Base-by-base conservation (phyloP, 2,797 vertebrate species). In the Myotis pilosus region DNA sequence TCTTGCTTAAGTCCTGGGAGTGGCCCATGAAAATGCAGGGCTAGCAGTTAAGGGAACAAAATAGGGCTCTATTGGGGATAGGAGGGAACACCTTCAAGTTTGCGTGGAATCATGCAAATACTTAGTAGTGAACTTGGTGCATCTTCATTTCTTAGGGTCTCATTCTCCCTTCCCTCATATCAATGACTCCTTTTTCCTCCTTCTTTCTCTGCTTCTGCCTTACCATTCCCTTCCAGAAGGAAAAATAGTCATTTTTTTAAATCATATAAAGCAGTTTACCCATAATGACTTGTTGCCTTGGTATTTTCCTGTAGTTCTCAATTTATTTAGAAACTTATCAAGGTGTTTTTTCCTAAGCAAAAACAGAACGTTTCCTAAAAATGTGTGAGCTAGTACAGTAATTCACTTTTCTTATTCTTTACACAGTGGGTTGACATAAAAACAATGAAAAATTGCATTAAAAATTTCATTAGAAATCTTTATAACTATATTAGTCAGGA, bases 391-490 rank as follows among this genome's bases (percentile, higher is more conserved):
- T 49, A 30, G 38, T 38, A 51, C 11, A 60, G 44, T 71, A 41
- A 85, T 80, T 78, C 25, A 87, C 64, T 55, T 88, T 89, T 88
- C 57, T 94, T 22, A 62, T 84, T 93, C 51, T 92, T 93, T 83
- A 57, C 10, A 33, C 13, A 78, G 57, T 71, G 47, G 71, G 44
- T 75, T 92, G 92, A 72, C 72, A 76, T 80, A 81, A 87, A 86
- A 87, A 71, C 19, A 51, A 71, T 30, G 53, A 89, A 66, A 89
- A 75, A n/a, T 51, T 84, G 25, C 64, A 38, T 68, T 93, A 71
- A n/a, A 71, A 78, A 93, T 71, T 72, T 53, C 28, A 68, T 72
- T 88, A 62, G 44, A 78, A 76, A 53, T 51, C 47, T 94, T 92
- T 82, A 23, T 72, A 83, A 89, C 19, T 57, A 12, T 69, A 25